A percentile compares a stretch with the other conserved stretches of the same genome.
These are phyloP conservation scores for Xanthostigma xanthostigma DNA, from an alignment of 2,888 invertebrate species.

Conservation along the genomic window DNA sequence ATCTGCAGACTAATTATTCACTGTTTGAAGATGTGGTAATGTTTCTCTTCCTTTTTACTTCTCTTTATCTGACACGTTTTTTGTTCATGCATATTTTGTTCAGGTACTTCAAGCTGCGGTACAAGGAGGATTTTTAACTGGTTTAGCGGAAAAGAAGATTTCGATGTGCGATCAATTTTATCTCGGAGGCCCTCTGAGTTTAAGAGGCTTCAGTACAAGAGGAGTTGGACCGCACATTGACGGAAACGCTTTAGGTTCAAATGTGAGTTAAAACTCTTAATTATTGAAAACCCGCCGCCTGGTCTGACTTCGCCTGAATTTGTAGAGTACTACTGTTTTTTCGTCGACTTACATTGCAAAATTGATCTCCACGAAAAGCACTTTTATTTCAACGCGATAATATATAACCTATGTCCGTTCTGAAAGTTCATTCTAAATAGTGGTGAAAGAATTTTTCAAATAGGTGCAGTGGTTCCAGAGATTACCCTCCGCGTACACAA, in stretches of 20 bases:
- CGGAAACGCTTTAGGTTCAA: conserved; percentile 57
- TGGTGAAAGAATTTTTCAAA: too few relatives aligned
- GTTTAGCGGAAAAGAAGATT: conserved; percentile 42
- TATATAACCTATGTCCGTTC: too few relatives aligned
- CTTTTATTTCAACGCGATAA: too few relatives aligned
- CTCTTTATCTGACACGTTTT: conserved; percentile 1
- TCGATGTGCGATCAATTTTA: conserved; percentile 62
- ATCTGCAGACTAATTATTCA: conserved; percentile 53
- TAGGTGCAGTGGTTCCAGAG: too few relatives aligned
- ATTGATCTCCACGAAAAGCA: too few relatives aligned
- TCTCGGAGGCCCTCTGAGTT: conserved; percentile 75
- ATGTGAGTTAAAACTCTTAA: conserved; percentile 26
- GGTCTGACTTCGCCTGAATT: too few relatives aligned
- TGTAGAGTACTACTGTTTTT: too few relatives aligned
- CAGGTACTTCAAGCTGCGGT: conserved; percentile 57
- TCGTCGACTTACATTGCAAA: too few relatives aligned
- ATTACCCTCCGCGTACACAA: too few relatives aligned
- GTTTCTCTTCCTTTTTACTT: conserved; percentile 10
- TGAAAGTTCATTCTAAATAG: too few relatives aligned
- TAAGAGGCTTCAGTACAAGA: conserved; percentile 76
- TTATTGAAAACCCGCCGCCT: too few relatives aligned
- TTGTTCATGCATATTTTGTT: conserved; percentile 11
- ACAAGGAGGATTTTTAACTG: conserved; percentile 53
- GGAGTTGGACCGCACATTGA: conserved; percentile 79
- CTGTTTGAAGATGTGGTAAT: conserved; percentile 43